Percentiles rank a stretch among this genome's conserved stretches.
Conservation (phyloP, 2,888 invertebrate species). For the Brachyopa scutellaris region DNA sequence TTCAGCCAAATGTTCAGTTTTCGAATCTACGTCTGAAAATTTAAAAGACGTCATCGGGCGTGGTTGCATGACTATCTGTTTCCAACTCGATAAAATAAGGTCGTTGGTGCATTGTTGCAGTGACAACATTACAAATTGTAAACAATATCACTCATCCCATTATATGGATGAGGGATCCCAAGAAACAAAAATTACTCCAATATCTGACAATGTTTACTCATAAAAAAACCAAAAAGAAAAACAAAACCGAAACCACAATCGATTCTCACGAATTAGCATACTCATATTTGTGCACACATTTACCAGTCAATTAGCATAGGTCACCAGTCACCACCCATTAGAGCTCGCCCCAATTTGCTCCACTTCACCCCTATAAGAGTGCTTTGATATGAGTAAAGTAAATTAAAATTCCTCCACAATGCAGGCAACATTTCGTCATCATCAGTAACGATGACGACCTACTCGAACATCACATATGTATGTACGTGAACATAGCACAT, state of each 20-base stretch:
- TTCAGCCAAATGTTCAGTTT: too few species aligned
- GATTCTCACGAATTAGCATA: constrained; percentile 14
- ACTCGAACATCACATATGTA: neutral
- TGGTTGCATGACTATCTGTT: too few species aligned
- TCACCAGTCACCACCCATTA: constrained; percentile 33
- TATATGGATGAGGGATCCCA: too few species aligned
- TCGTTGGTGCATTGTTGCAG: neutral
- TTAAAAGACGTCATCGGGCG: too few species aligned
- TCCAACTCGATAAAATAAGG: too few species aligned
- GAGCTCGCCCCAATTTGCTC: constrained; percentile 32
- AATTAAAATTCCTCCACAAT: constrained; percentile 25
- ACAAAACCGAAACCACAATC: neutral
- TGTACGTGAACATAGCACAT: too few species aligned
- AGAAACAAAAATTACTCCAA: neutral
- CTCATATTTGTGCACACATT: neutral
- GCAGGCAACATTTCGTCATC: constrained; percentile 42
- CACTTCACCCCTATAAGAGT: neutral
- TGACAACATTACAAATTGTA: too few species aligned
- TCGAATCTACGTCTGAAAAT: too few species aligned
- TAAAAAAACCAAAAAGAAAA: neutral
- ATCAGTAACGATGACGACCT: neutral
- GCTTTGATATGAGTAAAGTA: neutral
- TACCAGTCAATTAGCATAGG: constrained; percentile 41
- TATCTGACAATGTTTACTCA: neutral
- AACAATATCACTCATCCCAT: neutral